These are phyloP conservation scores for Montipora efflorescens DNA, from an alignment of 64 coral and sea anemone species.

Conservation along the genomic window DNA sequence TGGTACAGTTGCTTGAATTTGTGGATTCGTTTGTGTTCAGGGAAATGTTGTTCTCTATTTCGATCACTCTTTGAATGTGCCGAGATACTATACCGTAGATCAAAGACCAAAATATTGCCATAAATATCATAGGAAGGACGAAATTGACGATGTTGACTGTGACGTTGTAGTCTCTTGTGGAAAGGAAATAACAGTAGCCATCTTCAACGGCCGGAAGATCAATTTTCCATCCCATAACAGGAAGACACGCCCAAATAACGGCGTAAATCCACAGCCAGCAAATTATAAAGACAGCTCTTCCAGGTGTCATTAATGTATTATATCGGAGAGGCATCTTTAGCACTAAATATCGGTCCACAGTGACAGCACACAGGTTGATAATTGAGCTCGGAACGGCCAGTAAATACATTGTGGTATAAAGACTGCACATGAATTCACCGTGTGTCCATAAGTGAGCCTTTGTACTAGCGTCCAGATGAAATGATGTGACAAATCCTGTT, in stretches of 20 bases:
- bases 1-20: slow-evolving; percentile 60
- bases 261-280: slow-evolving; percentile 79
- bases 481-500: slow-evolving; percentile 52
- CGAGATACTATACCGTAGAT: slow-evolving; percentile 79
- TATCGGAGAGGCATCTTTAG: slow-evolving; percentile 85
- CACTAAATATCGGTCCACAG: slow-evolving; percentile 84
- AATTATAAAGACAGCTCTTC: slow-evolving; percentile 58
- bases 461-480: slow-evolving; percentile 54
- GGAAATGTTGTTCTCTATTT: slow-evolving; percentile 78
- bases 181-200: slow-evolving; percentile 26
- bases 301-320: slow-evolving; percentile 72
- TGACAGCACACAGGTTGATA: slow-evolving; percentile 90
- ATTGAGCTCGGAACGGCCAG: slow-evolving; percentile 77
- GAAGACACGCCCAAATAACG: slow-evolving; percentile 65
- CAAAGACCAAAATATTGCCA: slow-evolving; percentile 83
- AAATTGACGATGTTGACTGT: slow-evolving; percentile 76
- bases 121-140: slow-evolving; percentile 86
- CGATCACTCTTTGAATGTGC: slow-evolving; percentile 78
- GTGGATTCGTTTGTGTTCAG: slow-evolving; percentile 71
- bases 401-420: slow-evolving; percentile 85
- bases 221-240: slow-evolving; percentile 67
- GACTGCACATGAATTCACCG: slow-evolving; percentile 72
- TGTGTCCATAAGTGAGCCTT: slow-evolving; percentile 45
- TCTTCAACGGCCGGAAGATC: not conserved
- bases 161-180: slow-evolving; percentile 53